A percentile compares a stretch with the other conserved stretches of the same genome.
phyloP scores from a whole-genome alignment of 2,888 invertebrate genomes.

The Mycalesis mineus region DNA sequence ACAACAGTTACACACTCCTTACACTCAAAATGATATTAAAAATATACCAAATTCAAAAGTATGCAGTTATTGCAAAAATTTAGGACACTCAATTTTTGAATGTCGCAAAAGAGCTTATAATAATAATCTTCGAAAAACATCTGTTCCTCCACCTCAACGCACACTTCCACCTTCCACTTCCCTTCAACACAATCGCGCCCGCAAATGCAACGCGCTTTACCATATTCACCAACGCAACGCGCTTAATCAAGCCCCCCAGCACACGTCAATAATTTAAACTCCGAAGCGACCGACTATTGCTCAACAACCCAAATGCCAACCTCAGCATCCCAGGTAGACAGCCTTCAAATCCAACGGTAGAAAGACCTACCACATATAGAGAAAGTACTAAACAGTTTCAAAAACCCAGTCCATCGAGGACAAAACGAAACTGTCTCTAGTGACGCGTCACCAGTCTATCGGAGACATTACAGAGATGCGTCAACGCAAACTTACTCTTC shows the following conservation, averaged over 20 bases:
- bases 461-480: background rate
- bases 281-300: background rate
- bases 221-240: background rate
- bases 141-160: background rate
- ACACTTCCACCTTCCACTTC: background rate
- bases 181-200: background rate
- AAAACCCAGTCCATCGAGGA: background rate
- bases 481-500: background rate
- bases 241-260: background rate
- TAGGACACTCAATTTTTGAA: too few species aligned
- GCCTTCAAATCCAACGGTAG: too few species aligned
- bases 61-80: too few species aligned
- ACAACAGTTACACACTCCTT: too few species aligned
- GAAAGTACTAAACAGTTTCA: background rate
- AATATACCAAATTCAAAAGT: too few species aligned
- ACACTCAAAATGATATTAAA: too few species aligned
- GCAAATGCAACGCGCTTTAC: background rate
- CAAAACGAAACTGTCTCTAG: background rate
- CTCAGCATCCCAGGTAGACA: too few species aligned
- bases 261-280: background rate
- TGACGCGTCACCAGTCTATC: background rate
- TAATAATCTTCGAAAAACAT: too few species aligned
- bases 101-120: too few species aligned
- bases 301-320: background rate
- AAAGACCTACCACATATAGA: background rate